These are phyloP conservation scores for Micromussa lordhowensis DNA, from an alignment of 92 coral and sea anemone species.

Conservation along the genomic window DNA sequence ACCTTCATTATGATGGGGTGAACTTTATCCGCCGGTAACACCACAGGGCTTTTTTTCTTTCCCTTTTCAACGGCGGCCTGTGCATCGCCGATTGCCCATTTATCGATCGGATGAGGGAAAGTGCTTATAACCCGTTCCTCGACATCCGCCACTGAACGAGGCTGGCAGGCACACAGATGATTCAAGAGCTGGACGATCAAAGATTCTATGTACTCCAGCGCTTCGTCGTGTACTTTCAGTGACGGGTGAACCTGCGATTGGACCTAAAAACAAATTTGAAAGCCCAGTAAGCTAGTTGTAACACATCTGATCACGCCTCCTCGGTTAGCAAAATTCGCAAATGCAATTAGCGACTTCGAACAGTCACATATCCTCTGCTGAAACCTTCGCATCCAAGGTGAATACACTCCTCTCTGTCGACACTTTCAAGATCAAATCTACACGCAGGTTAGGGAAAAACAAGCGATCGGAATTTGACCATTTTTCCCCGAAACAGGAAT, in stretches of 20 bases:
- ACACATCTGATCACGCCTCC: constrained; percentile 46
- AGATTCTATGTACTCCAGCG: constrained; percentile 92
- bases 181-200: constrained; percentile 87
- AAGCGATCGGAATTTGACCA: constrained; percentile 29
- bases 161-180: constrained; percentile 89
- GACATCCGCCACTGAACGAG: constrained; percentile 85
- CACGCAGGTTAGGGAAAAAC: constrained; percentile 11
- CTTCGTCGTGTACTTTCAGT: constrained; percentile 89
- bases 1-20: constrained; percentile 84
- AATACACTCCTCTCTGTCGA: not conserved
- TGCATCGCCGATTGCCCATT: constrained; percentile 96
- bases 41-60: constrained; percentile 84
- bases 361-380: not conserved
- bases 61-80: constrained; percentile 93
- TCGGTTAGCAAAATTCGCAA: constrained; percentile 18
- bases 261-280: constrained; percentile 76
- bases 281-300: not conserved
- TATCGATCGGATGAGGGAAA: constrained; percentile 95
- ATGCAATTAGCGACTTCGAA: constrained; percentile 20
- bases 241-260: constrained; percentile 94
- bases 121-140: constrained; percentile 94
- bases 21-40: constrained; percentile 92
- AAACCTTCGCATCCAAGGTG: not conserved
- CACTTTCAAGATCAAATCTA: not conserved
- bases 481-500: constrained; percentile 33